Base-by-base conservation (phyloP, 2,888 invertebrate genomes). In the Lepidonotus clava region DNA sequence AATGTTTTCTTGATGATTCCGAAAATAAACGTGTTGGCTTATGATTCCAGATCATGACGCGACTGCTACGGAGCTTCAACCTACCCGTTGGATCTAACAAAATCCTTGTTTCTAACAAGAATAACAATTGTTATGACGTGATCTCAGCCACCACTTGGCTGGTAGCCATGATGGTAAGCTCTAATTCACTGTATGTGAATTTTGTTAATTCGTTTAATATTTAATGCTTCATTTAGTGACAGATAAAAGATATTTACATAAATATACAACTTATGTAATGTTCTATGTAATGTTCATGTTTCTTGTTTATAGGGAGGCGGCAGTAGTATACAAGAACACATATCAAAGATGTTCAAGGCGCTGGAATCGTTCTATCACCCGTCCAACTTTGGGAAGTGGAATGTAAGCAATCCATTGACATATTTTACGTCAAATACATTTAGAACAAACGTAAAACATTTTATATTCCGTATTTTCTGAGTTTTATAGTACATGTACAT, bases 361-460 rank as follows among this genome's bases (percentile, higher is more conserved):
- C 95, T 98, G 2, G 97, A 97, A 93, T 97, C 97, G 4, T 98
- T 97, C 94, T 96, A 97, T 91, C 97, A 98, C 94, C 97, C 97
- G 84, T 98, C 98, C 0, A 98, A 98, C 94, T 94, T 95, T 53
- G 98, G 98, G 38, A 94, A 96, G 76, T 98, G 98, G 97, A 96
- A 96, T 88, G 93, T 93, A 90, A 92, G 93, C 92, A 76, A n/a
- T n/a, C n/a, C n/a, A n/a, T n/a, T n/a, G n/a, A n/a, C n/a, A n/a
- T n/a, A n/a, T n/a, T n/a, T n/a, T n/a, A n/a, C n/a, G n/a, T n/a
- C n/a, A n/a, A n/a, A n/a, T n/a, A n/a, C n/a, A n/a, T n/a, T n/a
- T n/a, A n/a, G n/a, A n/a, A n/a, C n/a, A n/a, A n/a, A n/a, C n/a
- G n/a, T n/a, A n/a, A n/a, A n/a, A n/a, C n/a, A n/a, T n/a, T n/a